Base-by-base conservation (phyloP, 2,888 invertebrate genomes). In the Drosophila testacea region DNA sequence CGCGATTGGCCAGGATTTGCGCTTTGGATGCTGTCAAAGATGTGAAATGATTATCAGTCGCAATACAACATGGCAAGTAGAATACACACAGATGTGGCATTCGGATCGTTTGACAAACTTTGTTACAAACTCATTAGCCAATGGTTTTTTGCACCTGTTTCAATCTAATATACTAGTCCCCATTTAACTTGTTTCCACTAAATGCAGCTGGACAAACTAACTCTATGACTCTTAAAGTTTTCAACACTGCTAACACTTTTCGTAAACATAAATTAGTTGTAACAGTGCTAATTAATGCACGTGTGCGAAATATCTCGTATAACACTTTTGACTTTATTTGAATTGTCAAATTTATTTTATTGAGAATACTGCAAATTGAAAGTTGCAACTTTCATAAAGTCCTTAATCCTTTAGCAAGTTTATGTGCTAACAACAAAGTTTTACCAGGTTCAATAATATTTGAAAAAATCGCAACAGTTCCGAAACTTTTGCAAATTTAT, bases 1-100 rank as follows among this genome's bases (percentile, higher is more conserved):
- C 97, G 36, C 96, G 95, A 90, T 96, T 97, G 47, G 97, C 96
- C 91, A 96, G 94, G 91, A 97, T 97, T 94, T 96, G 96, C 81
- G 97, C 97, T 93, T 96, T 96, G 87, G 97, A 97, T 92, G 97
- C 97, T 97, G 94, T 54, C 54, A 72, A 76, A 51, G 36, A 61
- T 30, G 38, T 10, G 13, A 68, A 73, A 44, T 22, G 51, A 52
- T 64, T 81, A 65, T 78, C 73, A 78, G 50, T 73, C 68, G 56
- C 61, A 30, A 41, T 28, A 11, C 38, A 36, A 16, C 11, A 27
- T 28, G 5, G 22, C 22, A 22, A 22, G 22, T 3, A 11, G 1
- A 13, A 9, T 9, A 27, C 39, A 39, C 7, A 13, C 4, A 10
- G 7, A 10, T 38, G 27, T 56, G 46, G 6, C 42, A 48, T 54